phyloP scores from a whole-genome alignment of 1,140 invertebrate genomes.

The Ectropis grisescens region DNA sequence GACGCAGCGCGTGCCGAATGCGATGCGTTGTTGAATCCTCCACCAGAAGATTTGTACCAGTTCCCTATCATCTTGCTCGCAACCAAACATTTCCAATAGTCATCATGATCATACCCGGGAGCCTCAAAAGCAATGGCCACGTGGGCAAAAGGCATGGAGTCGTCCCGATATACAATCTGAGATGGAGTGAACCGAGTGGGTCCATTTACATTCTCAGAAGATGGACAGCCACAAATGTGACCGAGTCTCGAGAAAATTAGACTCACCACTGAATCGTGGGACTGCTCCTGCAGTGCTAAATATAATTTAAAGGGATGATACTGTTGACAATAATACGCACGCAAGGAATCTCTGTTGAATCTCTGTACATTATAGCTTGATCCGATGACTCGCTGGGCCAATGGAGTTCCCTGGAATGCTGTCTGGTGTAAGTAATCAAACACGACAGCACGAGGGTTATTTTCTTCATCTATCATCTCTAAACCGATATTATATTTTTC shows the following conservation, averaged over 20 bases:
- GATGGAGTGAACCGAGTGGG: constrained; percentile 69
- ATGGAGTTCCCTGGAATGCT: constrained; percentile 79
- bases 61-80: constrained; percentile 28
- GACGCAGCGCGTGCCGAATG: constrained; percentile 38
- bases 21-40: constrained; percentile 29
- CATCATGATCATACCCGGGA: constrained; percentile 23
- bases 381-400: constrained; percentile 80
- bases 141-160: constrained; percentile 79
- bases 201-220: constrained; percentile 6
- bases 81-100: constrained; percentile 28
- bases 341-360: constrained; percentile 76
- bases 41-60: constrained; percentile 39
- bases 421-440: constrained; percentile 84
- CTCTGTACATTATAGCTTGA: constrained; percentile 77
- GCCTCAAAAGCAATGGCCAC: constrained; percentile 82
- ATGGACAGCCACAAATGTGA: constrained; percentile 6
- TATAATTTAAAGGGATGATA: constrained; percentile 89
- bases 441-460: constrained; percentile 77
- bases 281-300: constrained; percentile 88
- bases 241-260: constrained; percentile 58
- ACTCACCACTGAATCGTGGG: constrained; percentile 82
- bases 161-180: constrained; percentile 74
- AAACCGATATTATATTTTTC: constrained; percentile 75
- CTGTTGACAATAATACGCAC: constrained; percentile 82
- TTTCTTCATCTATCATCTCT: constrained; percentile 75